These are phyloP conservation scores for Gavialis gangeticus DNA, from an alignment of 2,113 vertebrate genomes.

Conservation along the genomic window DNA sequence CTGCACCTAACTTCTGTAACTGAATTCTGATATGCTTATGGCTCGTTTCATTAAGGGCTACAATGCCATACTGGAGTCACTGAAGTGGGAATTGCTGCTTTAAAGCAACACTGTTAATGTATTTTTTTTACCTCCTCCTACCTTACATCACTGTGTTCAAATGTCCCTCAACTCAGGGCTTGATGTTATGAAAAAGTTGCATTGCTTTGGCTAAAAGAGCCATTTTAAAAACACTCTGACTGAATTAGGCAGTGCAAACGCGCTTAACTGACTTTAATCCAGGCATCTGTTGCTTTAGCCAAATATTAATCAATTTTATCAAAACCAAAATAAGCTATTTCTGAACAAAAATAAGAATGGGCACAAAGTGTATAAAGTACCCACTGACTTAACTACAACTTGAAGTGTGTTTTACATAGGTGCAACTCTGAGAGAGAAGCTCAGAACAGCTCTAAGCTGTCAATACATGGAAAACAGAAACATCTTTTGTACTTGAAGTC, in stretches of 20 bases:
- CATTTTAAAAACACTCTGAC: not conserved
- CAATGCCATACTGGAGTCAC: no score
- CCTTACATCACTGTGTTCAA: not conserved
- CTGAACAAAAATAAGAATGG: not conserved
- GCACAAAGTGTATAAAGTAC: not conserved
- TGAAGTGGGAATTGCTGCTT: no score
- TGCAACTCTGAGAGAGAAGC: no score
- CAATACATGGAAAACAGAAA: not conserved
- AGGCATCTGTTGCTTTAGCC: not conserved
- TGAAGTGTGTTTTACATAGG: no score
- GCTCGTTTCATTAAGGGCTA: no score
- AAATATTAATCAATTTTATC: not conserved
- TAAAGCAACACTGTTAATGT: no score
- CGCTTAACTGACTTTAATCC: not conserved
- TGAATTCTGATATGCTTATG: no score
- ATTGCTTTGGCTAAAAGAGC: not conserved
- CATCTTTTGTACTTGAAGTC: not conserved
- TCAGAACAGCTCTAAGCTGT: no score
- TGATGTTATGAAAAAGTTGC: rapidly evolving
- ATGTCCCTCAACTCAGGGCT: not conserved
- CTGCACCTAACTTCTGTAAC: no score
- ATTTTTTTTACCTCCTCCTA: not conserved
- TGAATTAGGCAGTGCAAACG: rapidly evolving
- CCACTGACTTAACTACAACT: not conserved
- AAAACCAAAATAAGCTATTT: not conserved